Evolutionary conservation across 2,888 invertebrate genomes (phyloP).

Genomic region (Agrotis puta): DNA sequence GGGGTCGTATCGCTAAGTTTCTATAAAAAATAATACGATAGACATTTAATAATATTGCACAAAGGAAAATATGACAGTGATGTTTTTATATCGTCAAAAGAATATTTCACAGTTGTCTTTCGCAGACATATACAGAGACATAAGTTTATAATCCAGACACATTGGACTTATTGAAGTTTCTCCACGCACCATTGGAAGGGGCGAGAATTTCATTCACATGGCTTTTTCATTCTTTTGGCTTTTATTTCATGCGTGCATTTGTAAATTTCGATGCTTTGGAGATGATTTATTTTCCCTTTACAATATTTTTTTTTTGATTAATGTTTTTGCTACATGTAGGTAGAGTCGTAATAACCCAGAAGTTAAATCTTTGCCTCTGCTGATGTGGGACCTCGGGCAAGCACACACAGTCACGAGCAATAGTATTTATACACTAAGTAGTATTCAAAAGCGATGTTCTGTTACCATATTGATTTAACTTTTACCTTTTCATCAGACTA

Average conservation of each 20-base stretch:
- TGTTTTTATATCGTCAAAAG: conserved; percentile 39
- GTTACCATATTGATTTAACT: too few species aligned
- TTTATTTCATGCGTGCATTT: conserved; percentile 43
- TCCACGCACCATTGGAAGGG: conserved; percentile 83
- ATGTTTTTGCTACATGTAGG: background rate
- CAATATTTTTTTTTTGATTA: background rate
- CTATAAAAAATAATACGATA: background rate
- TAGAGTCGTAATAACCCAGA: too few species aligned
- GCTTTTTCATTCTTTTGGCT: conserved; percentile 69
- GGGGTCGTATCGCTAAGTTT: too few species aligned
- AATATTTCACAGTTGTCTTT: conserved; percentile 56
- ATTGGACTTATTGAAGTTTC: conserved; percentile 77
- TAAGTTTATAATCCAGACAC: conserved; percentile 82
- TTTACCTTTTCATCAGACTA: too few species aligned
- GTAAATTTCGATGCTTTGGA: conserved; percentile 27
- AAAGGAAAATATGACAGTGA: conserved; percentile 22
- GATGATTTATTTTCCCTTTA: background rate
- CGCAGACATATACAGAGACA: conserved; percentile 53
- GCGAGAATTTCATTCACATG: conserved; percentile 76
- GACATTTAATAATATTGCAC: conserved; percentile 9
- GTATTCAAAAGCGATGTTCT: too few species aligned
- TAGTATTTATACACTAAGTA: too few species aligned
- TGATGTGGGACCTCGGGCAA: too few species aligned
- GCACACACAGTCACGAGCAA: too few species aligned
- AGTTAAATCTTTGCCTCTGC: too few species aligned